Base-by-base conservation (phyloP, 2,797 vertebrate species). In the Valencia hispanica region DNA sequence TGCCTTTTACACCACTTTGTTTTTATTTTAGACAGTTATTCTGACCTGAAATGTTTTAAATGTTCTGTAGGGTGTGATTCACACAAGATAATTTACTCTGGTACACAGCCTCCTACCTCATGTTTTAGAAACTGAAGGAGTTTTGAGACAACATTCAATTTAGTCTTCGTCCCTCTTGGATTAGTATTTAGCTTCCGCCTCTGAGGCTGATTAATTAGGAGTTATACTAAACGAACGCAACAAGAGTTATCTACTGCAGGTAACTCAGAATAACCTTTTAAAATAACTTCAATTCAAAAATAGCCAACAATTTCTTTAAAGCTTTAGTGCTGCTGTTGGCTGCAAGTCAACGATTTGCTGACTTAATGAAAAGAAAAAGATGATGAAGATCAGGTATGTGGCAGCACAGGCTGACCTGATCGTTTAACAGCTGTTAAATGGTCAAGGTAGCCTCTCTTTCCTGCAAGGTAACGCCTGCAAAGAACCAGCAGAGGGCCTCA, bases 401-500 rank as follows among this genome's bases (percentile, higher is more conserved):
- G 14, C 55, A 59, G 27, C 27, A 32, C 55, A 59, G 15, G 2
- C 14, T 30, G 30, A 20, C 2, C 32, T 34, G 32, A 34, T 47
- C 11, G 10, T 12, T 47, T 15, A 12, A 12, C 45, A 15, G 45
- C 45, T 15, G 45, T 47, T 47, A 47, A 32, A 20, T 34, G 59
- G 15, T 20, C 15, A 20, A 9, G 32, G 34, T 61, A 20, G 8
- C 59, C 17, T 61, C 27, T 34, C 32, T 4, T 20, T 34, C 32
- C 25, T 77, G 84, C 65, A 66, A 20, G 59, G 25, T 22, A 70
- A 51, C 48, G 74, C 36, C 89, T 87, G 90, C 82, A 74, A 45
- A 73, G 47, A 80, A 81, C 81, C 84, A 90, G 83, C 79, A 91
- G 80, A 86, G 80, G 66, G 76, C 73, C 78, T 85, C 20, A 72